Base-by-base conservation (phyloP, 2,113 vertebrate genomes). In the Myotis brandtii region DNA sequence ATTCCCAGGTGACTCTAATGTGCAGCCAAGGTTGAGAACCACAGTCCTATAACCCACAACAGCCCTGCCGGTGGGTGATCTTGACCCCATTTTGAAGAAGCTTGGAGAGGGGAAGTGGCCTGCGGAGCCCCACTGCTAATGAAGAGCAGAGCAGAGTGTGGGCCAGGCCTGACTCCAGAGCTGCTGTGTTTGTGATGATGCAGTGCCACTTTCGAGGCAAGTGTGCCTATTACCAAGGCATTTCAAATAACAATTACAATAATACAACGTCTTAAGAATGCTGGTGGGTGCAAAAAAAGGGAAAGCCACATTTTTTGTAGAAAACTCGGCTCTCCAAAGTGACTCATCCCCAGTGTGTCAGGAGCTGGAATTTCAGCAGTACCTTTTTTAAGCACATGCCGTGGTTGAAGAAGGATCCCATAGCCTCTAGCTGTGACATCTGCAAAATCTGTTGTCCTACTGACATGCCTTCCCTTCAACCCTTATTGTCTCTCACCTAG, bases 311-410 rank as follows among this genome's bases (percentile, higher is more conserved):
- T n/a, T 90, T 59, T 91, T 59, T 37, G 43, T 64, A 69, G 75
- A 79, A 90, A 95, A 81, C 27, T 75, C 37, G n/a, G 16, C 50
- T 88, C 64, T 72, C 59, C n/a, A 46, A 46, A 70, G 70, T 93
- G 85, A 93, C 37, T 89, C 54, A 43, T 48, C 66, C 52, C 30
- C 77, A 66, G 16, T 69, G 48, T 90, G 13, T 88, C 25, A 50
- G n/a, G 59, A 94, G 62, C 79, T 43, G 84, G 46, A 67, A 81
- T 83, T 52, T 56, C 66, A 94, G 21, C 40, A 77, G 56, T 17
- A 62, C 40, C 46, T 94, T 89, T 85, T 52, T 66, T 9, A 88
- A 85, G 40, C 59, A 34, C 30, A 25, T 59, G 30, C 11, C 52
- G 1, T 90, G 25, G 72, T 46, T 84, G 80, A 54, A 87, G 50